Conservation (phyloP, 2,888 invertebrate species). For the Anthrax anthrax region DNA sequence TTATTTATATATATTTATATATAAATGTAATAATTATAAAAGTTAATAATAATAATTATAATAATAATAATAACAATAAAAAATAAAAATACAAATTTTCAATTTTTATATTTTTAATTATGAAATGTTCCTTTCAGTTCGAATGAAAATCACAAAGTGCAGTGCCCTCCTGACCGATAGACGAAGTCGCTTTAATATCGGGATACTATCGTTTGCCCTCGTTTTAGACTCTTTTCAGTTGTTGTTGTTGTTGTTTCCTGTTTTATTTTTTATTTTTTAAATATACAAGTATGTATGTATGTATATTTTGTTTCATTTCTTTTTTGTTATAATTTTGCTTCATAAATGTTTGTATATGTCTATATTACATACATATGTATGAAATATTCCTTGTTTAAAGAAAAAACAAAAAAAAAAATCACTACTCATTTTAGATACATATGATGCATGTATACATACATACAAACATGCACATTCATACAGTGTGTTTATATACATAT, state of each 20-base stretch:
- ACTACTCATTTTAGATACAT: not conserved
- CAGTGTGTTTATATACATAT: no score
- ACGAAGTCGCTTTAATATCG: conserved; percentile 21
- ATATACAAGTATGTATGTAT: no score
- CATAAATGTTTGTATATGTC: not conserved
- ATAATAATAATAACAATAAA: no score
- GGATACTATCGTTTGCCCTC: conserved; percentile 19
- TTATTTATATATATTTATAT: no score
- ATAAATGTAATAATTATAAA: no score
- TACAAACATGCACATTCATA: not conserved
- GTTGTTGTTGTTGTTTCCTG: no score
- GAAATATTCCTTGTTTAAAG: no score
- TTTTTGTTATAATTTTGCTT: not conserved
- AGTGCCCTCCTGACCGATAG: conserved; percentile 28
- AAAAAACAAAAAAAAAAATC: not conserved
- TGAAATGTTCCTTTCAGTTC: conserved; percentile 19
- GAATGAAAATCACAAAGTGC: conserved; percentile 26
- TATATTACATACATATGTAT: no score
- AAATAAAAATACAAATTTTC: no score
- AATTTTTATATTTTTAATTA: not conserved
- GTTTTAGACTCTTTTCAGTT: conserved; percentile 12
- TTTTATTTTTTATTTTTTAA: no score
- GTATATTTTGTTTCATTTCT: no score
- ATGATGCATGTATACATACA: not conserved
- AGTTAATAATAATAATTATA: no score